Conservation (phyloP, 2,888 invertebrate genomes). For the Cephalotes varians region DNA sequence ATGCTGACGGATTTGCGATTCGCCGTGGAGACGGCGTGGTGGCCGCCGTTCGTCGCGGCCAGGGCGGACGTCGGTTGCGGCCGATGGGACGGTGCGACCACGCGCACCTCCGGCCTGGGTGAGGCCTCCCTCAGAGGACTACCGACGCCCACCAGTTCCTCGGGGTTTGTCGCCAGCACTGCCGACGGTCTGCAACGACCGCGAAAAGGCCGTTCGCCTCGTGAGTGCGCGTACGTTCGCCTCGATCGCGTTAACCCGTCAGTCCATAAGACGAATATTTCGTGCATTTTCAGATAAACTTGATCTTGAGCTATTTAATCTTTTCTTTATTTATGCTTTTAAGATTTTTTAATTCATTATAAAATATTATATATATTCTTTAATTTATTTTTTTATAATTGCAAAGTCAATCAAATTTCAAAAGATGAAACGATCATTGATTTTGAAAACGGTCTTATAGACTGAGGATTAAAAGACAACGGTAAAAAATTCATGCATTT, state of each 20-base stretch:
- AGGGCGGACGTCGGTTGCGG: slow-evolving; percentile 68
- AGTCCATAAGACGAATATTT: neutral
- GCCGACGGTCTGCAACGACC: slow-evolving; percentile 69
- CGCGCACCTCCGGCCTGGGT: slow-evolving; percentile 82
- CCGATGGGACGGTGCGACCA: slow-evolving; percentile 82
- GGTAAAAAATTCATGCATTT: neutral
- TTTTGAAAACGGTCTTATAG: neutral
- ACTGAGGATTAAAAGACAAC: neutral
- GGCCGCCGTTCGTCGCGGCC: slow-evolving; percentile 40
- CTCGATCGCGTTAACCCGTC: neutral
- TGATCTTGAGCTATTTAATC: neutral
- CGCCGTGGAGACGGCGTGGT: slow-evolving; percentile 61
- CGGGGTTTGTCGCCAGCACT: slow-evolving; percentile 66
- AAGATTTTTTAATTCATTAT: neutral
- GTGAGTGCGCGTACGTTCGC: slow-evolving; percentile 12
- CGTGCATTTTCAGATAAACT: neutral
- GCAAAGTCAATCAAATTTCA: neutral
- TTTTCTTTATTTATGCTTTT: neutral
- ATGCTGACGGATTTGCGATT: slow-evolving; percentile 84
- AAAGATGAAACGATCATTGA: neutral
- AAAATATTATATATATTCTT: neutral
- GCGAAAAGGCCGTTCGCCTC: neutral
- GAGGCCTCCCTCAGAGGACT: slow-evolving; percentile 77
- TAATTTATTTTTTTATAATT: neutral
- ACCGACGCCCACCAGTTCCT: slow-evolving; percentile 74